These are phyloP conservation scores for Drosophila greeni DNA, from an alignment of 2,888 invertebrate species.

Conservation along the genomic window DNA sequence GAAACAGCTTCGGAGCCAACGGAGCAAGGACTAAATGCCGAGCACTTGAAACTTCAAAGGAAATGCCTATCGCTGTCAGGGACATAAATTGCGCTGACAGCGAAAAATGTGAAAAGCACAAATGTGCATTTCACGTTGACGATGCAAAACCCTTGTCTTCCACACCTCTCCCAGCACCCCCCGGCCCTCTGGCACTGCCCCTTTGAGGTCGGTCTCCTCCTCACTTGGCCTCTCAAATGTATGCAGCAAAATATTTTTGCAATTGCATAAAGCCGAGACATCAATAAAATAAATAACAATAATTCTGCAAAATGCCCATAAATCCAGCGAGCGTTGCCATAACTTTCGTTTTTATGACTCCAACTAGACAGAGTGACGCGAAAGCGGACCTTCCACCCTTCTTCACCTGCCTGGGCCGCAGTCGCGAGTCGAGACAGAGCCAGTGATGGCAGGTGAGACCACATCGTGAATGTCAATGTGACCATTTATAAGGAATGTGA, in stretches of 20 bases:
- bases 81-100: conserved; percentile 77
- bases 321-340: conserved; percentile 75
- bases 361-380: conserved; percentile 69
- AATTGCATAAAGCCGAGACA: conserved; percentile 66
- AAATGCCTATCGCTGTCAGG: conserved; percentile 77
- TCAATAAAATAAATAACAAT: conserved; percentile 74
- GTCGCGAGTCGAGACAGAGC: conserved; percentile 14
- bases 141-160: conserved; percentile 22
- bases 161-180: not conserved
- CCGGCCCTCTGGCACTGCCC: not conserved
- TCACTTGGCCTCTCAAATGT: conserved; percentile 53
- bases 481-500: not conserved
- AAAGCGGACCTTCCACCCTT: conserved; percentile 21
- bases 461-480: not conserved
- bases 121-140: conserved; percentile 54
- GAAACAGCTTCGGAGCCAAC: conserved; percentile 29
- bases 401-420: conserved; percentile 55
- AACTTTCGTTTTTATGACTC: conserved; percentile 77
- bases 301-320: conserved; percentile 76
- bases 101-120: conserved; percentile 59
- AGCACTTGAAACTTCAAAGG: conserved; percentile 75
- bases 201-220: conserved; percentile 19
- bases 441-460: conserved; percentile 6
- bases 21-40: conserved; percentile 19
- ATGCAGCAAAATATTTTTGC: conserved; percentile 67